Evolutionary conservation across 2,113 vertebrate genomes (phyloP).

Genomic region (Malurus alboscapulatus): DNA sequence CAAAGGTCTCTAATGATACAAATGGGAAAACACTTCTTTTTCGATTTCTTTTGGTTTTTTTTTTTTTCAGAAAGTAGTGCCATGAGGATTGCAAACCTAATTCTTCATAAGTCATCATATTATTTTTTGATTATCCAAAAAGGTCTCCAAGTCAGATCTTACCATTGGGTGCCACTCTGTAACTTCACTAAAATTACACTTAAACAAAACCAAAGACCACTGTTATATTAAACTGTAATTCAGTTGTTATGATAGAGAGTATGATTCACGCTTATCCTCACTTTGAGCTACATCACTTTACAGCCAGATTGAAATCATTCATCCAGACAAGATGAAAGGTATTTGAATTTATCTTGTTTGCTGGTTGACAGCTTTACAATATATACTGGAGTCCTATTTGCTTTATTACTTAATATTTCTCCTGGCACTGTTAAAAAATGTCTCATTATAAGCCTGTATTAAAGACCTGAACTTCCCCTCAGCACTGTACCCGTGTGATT

Average conservation of each 20-base stretch:
- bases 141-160: background rate
- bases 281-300: background rate
- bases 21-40: background rate
- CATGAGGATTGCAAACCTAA: background rate
- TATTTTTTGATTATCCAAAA: background rate
- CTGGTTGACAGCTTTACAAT: background rate
- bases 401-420: constrained; percentile 28
- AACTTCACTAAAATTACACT: background rate
- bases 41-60: background rate
- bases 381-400: background rate
- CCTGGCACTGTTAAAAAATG: background rate
- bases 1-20: background rate
- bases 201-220: background rate
- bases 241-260: background rate
- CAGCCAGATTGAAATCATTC: background rate
- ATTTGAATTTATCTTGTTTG: background rate
- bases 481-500: background rate
- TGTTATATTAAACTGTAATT: background rate
- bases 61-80: background rate
- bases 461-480: background rate
- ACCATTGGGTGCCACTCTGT: background rate
- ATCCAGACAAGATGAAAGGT: background rate
- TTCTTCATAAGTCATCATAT: background rate
- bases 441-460: background rate
- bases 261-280: background rate